Conservation (phyloP, 2,113 vertebrate species). For the Pachycephala philippinensis region DNA sequence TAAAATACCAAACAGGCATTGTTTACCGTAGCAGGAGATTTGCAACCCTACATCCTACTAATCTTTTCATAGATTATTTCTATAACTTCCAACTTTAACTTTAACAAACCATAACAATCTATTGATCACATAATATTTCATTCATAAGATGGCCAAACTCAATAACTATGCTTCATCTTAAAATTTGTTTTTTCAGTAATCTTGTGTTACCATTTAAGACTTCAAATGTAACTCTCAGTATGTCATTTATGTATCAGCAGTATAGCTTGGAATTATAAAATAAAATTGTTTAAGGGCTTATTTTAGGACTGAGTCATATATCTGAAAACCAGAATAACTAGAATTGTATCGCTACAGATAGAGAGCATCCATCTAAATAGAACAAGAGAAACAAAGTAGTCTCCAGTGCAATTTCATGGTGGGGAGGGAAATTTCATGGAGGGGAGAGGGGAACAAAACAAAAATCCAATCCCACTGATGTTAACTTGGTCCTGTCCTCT, state of each 20-base stretch:
- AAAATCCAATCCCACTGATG: accelerated
- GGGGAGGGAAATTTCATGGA: not conserved
- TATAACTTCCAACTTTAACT: not conserved
- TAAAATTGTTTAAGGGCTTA: not conserved
- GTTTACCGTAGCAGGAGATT: slow-evolving; percentile 11
- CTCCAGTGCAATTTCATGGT: not conserved
- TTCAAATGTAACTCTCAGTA: not conserved
- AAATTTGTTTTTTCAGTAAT: not conserved
- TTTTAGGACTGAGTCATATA: not conserved
- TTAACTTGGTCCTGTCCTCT: not conserved
- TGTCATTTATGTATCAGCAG: not conserved
- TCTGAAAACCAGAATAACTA: not conserved
- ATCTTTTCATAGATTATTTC: slow-evolving; percentile 34
- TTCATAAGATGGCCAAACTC: not conserved
- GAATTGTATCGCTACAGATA: not conserved
- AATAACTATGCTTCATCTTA: not conserved
- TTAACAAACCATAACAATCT: not conserved
- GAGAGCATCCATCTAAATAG: not conserved
- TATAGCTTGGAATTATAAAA: not conserved
- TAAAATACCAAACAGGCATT: slow-evolving; percentile 17
- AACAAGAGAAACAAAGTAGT: not conserved
- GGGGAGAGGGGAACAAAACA: not conserved
- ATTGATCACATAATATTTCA: not conserved
- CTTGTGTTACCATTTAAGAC: not conserved
- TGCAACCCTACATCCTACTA: not conserved